phyloP scores from a whole-genome alignment of 2,797 vertebrate genomes.

The Scarus forsteni region DNA sequence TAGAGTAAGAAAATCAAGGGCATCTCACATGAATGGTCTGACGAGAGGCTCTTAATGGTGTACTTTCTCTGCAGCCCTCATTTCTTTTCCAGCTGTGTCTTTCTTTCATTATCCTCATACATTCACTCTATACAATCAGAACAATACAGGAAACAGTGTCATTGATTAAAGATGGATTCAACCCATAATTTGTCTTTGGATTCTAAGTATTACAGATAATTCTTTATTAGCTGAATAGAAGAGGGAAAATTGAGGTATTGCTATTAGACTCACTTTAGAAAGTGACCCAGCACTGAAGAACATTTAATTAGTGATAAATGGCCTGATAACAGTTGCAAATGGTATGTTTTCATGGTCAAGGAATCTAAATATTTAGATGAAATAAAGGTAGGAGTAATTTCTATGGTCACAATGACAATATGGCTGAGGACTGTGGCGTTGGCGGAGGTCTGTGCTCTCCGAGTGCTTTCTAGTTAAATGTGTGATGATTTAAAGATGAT shows the following conservation, averaged over 20 bases:
- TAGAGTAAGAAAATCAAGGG: background rate
- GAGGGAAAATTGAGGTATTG: background rate
- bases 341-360: too few relatives aligned
- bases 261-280: background rate
- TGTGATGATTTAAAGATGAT: too few relatives aligned
- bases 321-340: too few relatives aligned
- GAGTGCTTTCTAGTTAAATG: too few relatives aligned
- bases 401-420: too few relatives aligned
- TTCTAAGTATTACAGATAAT: background rate
- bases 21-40: too few relatives aligned
- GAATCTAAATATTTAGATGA: too few relatives aligned
- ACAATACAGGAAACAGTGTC: background rate
- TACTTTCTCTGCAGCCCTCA: background rate
- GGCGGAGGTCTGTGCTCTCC: too few relatives aligned
- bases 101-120: background rate
- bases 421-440: too few relatives aligned
- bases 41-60: background rate
- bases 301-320: too few relatives aligned
- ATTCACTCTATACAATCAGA: slow-evolving; percentile 12
- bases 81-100: background rate
- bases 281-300: background rate
- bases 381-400: too few relatives aligned
- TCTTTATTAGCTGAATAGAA: background rate
- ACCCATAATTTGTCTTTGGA: background rate
- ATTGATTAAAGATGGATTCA: background rate